Evolutionary conservation across 2,797 vertebrate genomes (phyloP).

Genomic region (Iguana delicatissima): DNA sequence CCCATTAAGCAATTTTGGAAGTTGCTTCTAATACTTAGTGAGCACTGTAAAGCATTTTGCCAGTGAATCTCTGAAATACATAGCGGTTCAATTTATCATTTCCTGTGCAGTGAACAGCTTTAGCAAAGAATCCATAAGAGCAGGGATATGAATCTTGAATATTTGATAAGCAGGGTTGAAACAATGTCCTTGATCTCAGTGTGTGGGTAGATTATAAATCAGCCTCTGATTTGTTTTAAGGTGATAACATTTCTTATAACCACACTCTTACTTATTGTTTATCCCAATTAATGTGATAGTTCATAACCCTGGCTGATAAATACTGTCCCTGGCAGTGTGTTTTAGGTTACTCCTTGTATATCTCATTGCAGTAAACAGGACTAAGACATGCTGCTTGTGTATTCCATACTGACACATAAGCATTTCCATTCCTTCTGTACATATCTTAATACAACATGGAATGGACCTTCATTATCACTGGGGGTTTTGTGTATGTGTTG

Average conservation of each 20-base stretch:
- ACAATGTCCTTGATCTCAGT: conserved; percentile 61
- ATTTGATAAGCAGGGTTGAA: conserved; percentile 69
- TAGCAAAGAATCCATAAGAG: conserved; percentile 46
- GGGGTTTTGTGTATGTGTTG: neutral
- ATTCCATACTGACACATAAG: conserved; percentile 16
- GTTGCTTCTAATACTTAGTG: conserved; percentile 39
- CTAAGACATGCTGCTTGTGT: conserved; percentile 24
- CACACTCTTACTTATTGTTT: conserved; percentile 54
- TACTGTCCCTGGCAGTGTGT: conserved; percentile 45
- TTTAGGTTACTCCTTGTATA: conserved; percentile 35
- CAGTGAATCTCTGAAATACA: conserved; percentile 37
- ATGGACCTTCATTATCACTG: neutral
- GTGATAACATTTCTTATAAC: conserved; percentile 36
- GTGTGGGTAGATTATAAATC: conserved; percentile 68
- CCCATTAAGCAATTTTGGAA: conserved; percentile 23
- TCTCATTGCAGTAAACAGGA: conserved; percentile 34
- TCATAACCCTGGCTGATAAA: conserved; percentile 65
- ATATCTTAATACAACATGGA: neutral
- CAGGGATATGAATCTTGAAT: conserved; percentile 61
- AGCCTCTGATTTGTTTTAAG: conserved; percentile 51
- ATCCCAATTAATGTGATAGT: conserved; percentile 47
- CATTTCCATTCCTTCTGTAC: neutral
- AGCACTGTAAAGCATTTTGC: conserved; percentile 29
- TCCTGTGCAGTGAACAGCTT: conserved; percentile 38
- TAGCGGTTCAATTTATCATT: conserved; percentile 54